Conservation (phyloP, 2,888 invertebrate genomes). For the Blastobasis adustella region DNA sequence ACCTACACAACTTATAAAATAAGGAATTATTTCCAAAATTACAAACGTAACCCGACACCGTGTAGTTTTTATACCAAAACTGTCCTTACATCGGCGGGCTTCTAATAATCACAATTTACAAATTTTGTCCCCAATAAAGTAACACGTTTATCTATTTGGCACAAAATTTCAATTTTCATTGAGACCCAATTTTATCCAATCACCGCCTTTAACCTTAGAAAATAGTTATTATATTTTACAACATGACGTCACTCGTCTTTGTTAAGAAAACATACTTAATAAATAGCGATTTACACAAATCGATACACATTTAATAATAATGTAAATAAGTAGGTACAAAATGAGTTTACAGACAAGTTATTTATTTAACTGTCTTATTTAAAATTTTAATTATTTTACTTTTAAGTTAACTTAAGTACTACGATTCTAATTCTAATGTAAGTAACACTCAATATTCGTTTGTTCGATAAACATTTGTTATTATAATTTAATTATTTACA, state of each 20-base stretch:
- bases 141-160: slow-evolving; percentile 58
- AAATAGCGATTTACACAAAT: neutral
- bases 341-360: neutral
- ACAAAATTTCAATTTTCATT: slow-evolving; percentile 50
- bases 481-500: slow-evolving; percentile 43
- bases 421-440: neutral
- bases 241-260: neutral
- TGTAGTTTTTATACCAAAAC: slow-evolving; percentile 29
- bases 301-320: neutral
- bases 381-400: neutral
- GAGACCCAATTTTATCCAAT: slow-evolving; percentile 15
- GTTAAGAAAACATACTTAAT: neutral
- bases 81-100: slow-evolving; percentile 51
- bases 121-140: slow-evolving; percentile 70
- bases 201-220: slow-evolving; percentile 15
- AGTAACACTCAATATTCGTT: neutral
- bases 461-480: neutral
- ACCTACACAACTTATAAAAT: slow-evolving; percentile 21
- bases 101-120: slow-evolving; percentile 34
- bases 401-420: no score
- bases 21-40: slow-evolving; percentile 22
- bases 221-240: slow-evolving; percentile 6
- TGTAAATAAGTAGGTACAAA: neutral
- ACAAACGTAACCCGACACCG: slow-evolving; percentile 45
- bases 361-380: neutral